Conservation (phyloP, 2,888 invertebrate species). For the Pasiphila rectangulata region DNA sequence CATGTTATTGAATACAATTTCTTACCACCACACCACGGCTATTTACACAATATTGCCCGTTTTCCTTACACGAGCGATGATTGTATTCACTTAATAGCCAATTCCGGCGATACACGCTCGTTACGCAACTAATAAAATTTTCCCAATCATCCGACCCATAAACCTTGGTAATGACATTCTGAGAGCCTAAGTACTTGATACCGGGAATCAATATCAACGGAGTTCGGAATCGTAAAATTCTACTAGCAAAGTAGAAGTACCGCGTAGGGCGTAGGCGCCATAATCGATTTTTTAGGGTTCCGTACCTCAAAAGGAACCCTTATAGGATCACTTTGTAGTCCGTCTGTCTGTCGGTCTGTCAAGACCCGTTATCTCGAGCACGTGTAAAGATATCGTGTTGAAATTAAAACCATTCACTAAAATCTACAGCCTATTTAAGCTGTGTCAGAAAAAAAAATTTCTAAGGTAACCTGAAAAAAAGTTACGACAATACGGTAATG, state of each 20-base stretch:
- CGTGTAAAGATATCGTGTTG: too few relatives aligned
- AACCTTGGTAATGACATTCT: slow-evolving; percentile 29
- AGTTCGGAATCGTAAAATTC: slow-evolving; percentile 19
- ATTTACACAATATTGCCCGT: slow-evolving; percentile 1
- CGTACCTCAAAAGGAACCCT: too few relatives aligned
- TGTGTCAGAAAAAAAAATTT: too few relatives aligned
- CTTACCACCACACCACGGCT: neutral
- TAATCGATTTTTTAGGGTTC: too few relatives aligned
- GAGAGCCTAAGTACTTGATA: slow-evolving; percentile 16
- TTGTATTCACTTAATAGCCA: slow-evolving; percentile 30
- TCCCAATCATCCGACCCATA: slow-evolving; percentile 34
- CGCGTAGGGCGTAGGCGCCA: too few relatives aligned
- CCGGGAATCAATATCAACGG: slow-evolving; percentile 16
- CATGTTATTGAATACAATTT: neutral
- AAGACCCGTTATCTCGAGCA: too few relatives aligned
- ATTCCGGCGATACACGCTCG: slow-evolving; percentile 25
- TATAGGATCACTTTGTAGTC: too few relatives aligned
- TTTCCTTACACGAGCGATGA: slow-evolving; percentile 1
- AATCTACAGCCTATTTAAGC: too few relatives aligned
- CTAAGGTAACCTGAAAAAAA: too few relatives aligned
- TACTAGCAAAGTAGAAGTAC: neutral
- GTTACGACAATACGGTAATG: too few relatives aligned
- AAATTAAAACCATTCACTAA: too few relatives aligned
- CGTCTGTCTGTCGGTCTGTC: too few relatives aligned
- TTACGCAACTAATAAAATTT: slow-evolving; percentile 29